Percentiles rank a stretch among this genome's conserved stretches.
phyloP scores from a whole-genome alignment of 2,888 invertebrate species.

The Orthosia gracilis region DNA sequence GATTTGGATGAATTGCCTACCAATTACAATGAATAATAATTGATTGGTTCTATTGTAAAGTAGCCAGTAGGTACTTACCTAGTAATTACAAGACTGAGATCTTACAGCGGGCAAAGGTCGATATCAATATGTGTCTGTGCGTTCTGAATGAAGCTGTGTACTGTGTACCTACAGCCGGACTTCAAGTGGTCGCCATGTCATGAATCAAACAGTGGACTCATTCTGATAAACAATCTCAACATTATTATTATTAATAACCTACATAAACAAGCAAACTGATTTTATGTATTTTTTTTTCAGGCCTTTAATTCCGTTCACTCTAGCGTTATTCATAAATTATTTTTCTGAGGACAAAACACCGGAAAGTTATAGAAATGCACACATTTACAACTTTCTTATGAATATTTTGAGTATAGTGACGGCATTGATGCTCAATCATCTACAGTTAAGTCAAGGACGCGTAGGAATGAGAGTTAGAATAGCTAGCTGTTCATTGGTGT shows the following conservation, averaged over 20 bases:
- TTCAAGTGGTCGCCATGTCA: constrained; percentile 3
- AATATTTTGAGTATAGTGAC: constrained; percentile 91
- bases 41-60: constrained; percentile 7
- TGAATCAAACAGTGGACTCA: constrained; percentile 36
- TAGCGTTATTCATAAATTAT: constrained; percentile 92
- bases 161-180: not conserved
- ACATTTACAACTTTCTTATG: constrained; percentile 92
- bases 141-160: constrained; percentile 40
- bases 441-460: constrained; percentile 89
- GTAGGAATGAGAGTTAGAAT: constrained; percentile 95
- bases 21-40: not conserved
- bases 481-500: constrained; percentile 95
- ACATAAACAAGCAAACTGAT: constrained; percentile 18
- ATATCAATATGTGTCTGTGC: constrained; percentile 19
- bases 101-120: constrained; percentile 43
- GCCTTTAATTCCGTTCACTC: constrained; percentile 91
- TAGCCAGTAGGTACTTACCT: not conserved
- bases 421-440: constrained; percentile 93
- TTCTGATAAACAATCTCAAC: constrained; percentile 24
- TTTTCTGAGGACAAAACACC: constrained; percentile 90
- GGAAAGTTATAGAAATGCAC: constrained; percentile 91
- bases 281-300: constrained; percentile 81
- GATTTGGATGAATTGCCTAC: not conserved
- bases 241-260: constrained; percentile 14
- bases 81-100: constrained; percentile 21